Evolutionary conservation across 2,888 invertebrate genomes (phyloP), one percentile per base, ranked within the genome.

Genomic region (Pheosia tremula): DNA sequence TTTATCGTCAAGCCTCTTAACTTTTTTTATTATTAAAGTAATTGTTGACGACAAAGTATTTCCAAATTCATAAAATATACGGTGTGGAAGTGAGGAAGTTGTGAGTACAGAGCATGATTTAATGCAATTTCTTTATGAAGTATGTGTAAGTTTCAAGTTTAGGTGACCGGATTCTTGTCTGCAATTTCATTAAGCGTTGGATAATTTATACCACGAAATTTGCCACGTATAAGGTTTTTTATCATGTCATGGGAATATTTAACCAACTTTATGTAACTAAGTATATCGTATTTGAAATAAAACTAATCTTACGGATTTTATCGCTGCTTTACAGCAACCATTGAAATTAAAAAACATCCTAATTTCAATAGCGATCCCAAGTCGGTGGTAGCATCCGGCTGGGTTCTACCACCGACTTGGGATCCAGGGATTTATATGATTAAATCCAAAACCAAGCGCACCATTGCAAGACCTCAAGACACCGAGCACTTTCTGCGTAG

Each of bases 81-180:
- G 82, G 78, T 79, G 82, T 80, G 81, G 82, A 82, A 84, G 81
- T 79, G 1, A 24, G 24, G 62, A 85, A 89, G 89, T 86, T 90
- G 85, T 86, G 84, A 85, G 85, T 85, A 88, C 84, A 82, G 82
- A 84, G 88, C 85, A 89, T 91, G 87, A 90, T 89, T 88, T 88
- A 91, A 91, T 91, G 91, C 91, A 90, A 91, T 92, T 91, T 91
- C 90, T 91, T 91, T 81, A 82, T 78, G 80, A 92, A 91, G 88
- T 90, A 90, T 92, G 88, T 78, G 77, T 72, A 91, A 91, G 85
- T 91, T 91, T 88, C 85, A 77, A 85, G 87, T 85, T 84, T 79
- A 79, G 78, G 68, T 72, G 80, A 79, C 76, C 78, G 79, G 77
- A 79, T 84, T 84, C 82, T 84, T 78, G 78, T 82, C 66, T 74